Evolutionary conservation across 1,140 invertebrate genomes (phyloP).

Genomic region (Maniola jurtina): DNA sequence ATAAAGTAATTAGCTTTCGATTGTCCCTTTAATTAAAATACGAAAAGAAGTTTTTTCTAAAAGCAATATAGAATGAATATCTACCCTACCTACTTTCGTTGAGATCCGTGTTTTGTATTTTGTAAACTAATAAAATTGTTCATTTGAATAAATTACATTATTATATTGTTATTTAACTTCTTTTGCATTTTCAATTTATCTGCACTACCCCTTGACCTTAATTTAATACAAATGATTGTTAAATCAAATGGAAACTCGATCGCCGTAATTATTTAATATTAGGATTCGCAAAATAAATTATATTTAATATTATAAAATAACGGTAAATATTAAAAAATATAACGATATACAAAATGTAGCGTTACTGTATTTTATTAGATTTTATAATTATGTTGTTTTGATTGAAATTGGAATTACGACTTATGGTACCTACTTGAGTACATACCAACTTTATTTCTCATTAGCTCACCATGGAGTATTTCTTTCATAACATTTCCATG

Average conservation of each 20-base stretch:
- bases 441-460: background rate
- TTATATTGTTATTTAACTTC: background rate
- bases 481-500: conserved; percentile 14
- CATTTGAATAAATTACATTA: background rate
- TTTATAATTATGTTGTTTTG: too few relatives aligned
- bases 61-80: background rate
- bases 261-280: too few relatives aligned
- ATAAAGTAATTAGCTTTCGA: too few relatives aligned
- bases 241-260: background rate
- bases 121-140: background rate
- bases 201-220: background rate
- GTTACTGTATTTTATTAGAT: too few relatives aligned
- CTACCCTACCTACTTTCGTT: background rate
- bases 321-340: too few relatives aligned
- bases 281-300: too few relatives aligned
- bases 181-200: background rate
- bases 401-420: too few relatives aligned
- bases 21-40: too few relatives aligned
- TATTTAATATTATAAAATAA: too few relatives aligned
- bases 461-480: conserved; percentile 4
- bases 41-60: too few relatives aligned
- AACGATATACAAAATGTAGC: too few relatives aligned
- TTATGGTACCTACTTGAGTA: too few relatives aligned
- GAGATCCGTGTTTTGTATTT: background rate
- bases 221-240: background rate